Conservation (phyloP, 2,113 vertebrate genomes). For the Larimichthys polyactis region DNA sequence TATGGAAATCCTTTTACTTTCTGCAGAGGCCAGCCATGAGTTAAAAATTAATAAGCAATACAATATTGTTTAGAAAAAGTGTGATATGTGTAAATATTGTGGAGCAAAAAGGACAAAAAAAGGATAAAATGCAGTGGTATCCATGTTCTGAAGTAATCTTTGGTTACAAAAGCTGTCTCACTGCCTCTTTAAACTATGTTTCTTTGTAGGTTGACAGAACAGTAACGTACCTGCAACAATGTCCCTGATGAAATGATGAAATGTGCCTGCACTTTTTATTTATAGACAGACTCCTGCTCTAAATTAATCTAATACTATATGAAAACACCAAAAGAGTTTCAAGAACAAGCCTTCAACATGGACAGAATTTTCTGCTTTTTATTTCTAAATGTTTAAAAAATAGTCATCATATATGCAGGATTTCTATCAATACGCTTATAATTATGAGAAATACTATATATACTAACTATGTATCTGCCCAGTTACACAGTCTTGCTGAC, state of each 20-base stretch:
- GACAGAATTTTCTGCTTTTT: background rate
- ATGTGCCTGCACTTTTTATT: conserved; percentile 5
- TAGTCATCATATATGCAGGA: background rate
- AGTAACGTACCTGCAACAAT: conserved; percentile 8
- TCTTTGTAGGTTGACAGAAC: conserved; percentile 2
- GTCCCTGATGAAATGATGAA: conserved; percentile 17
- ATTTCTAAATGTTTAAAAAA: background rate
- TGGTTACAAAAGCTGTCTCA: background rate
- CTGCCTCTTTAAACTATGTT: conserved; percentile 4
- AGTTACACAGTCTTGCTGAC: background rate
- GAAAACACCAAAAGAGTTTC: background rate
- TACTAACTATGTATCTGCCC: background rate
- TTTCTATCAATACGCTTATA: background rate
- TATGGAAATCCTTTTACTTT: background rate
- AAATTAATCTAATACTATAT: background rate
- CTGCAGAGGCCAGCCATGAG: background rate
- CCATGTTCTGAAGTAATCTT: too few species aligned
- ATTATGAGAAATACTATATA: background rate
- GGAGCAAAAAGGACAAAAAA: background rate
- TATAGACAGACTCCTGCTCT: conserved; percentile 6
- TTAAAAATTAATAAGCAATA: background rate
- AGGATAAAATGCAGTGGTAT: too few species aligned
- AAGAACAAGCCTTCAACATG: too few species aligned
- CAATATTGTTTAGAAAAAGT: background rate
- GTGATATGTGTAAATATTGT: background rate